Evolutionary conservation across 2,113 vertebrate species (phyloP).

Genomic region (Alethe castanea): DNA sequence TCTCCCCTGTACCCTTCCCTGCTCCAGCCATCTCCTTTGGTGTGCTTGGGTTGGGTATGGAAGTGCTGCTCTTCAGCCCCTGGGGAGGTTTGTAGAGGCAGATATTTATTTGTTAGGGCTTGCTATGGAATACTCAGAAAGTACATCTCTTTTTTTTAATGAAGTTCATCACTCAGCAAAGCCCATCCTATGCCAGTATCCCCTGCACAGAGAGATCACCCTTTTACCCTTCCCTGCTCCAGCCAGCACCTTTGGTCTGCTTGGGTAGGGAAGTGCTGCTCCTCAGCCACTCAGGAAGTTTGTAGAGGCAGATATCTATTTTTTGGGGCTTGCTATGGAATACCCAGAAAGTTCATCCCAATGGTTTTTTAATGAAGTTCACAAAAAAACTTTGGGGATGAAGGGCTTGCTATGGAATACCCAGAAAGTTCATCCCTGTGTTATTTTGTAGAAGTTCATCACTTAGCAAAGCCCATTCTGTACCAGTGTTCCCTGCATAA

Average conservation of each 20-base stretch:
- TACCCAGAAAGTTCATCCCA: no score
- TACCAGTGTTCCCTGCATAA: not conserved
- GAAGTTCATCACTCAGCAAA: not conserved
- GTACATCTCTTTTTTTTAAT: not conserved
- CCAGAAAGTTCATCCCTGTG: fast-evolving
- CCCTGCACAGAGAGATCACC: not conserved
- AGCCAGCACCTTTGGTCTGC: fast-evolving
- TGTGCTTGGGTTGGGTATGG: no score
- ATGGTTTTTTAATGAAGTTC: not conserved
- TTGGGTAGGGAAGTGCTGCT: not conserved
- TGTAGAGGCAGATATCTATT: no score
- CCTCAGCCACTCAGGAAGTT: no score
- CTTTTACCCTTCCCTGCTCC: not conserved
- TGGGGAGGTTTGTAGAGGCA: no score
- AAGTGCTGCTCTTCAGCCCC: no score
- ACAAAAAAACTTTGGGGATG: no score
- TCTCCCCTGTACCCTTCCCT: no score
- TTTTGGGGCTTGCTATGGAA: no score
- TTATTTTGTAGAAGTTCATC: not conserved
- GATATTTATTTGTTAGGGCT: no score
- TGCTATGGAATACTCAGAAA: fast-evolving
- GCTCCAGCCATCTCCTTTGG: no score
- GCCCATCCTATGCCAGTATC: not conserved
- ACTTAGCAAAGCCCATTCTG: not conserved
- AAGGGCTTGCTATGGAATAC: fast-evolving